Base-by-base conservation (phyloP, 1,140 invertebrate genomes). In the Pseudomyrmex concolor region DNA sequence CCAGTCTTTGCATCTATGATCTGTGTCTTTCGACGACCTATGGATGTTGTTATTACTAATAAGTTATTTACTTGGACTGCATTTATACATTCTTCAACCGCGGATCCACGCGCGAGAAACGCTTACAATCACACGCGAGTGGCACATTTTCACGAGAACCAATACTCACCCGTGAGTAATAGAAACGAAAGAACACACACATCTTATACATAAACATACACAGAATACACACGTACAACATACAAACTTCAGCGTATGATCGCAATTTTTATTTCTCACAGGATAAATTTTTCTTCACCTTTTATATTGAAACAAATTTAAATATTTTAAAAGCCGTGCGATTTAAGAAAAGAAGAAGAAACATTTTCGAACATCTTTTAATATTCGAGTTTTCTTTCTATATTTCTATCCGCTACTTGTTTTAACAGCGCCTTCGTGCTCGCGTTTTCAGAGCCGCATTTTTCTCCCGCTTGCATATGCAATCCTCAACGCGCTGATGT, bases 1-100 rank as follows among this genome's bases (percentile, higher is more conserved):
- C 94, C 94, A 94, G 93, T 94, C 91, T 94, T 93, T 93, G 89
- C 91, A 93, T 92, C 89, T 91, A 92, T 91, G 92, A 93, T 93
- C 92, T 92, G 91, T 93, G 25, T 77, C 90, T 93, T 93, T 93
- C 88, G 91, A 92, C 5, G 34, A 34, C 34, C 34, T 34, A 34
- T 34, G 5, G 34, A 34, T 34, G 34, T 34, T 34, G 34, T 34
- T 34, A 94, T 92, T 85, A 84, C 87, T 84, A 85, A 85, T 78
- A 82, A 83, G 74, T 85, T 77, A 85, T 83, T 87, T 87, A 85
- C 77, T 85, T 66, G 43, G 60, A 87, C 83, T 86, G 86, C 86
- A 86, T 86, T 80, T 89, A 87, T 84, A 86, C 60, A 87, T 76
- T 80, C 85, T 84, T 74, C 48, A 73, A 63, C 51, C 25, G 55